Evolutionary conservation across 2,113 vertebrate species (phyloP), one percentile per base, ranked within the genome.

Genomic region (Nesogale talazaci): DNA sequence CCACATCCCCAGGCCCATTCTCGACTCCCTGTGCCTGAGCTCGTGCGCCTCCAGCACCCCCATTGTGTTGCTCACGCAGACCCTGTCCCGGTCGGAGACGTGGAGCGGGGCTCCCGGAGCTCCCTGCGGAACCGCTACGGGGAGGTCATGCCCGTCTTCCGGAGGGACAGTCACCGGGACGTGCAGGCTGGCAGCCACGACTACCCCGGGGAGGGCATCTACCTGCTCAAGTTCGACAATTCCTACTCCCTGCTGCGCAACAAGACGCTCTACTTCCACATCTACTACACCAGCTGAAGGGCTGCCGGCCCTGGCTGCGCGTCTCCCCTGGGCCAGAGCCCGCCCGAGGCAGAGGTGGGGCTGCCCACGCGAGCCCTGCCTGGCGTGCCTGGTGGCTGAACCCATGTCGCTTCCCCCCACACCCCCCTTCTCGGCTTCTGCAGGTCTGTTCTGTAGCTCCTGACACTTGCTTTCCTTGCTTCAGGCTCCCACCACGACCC

Each of bases 201-300:
- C 56, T 99, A 99, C 96, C 99, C 99, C 5, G 99, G 99, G 8
- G 99, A 99, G 94, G 99, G 99, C 96, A 98, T 99, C 70, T 99
- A 99, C 97, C 98, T 99, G 95, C 98, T 99, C 57, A 99, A 99
- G 96, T 99, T 99, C 14, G 99, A 99, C 97, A 99, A 99, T 98
- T 99, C 99, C 0, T 99, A 99, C 97, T 99, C 99, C 4, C 98
- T 99, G 42, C 99, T 99, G 95, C 98, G 99, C 97, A 99, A 99
- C 95, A 99, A 99, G 98, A 99, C 99, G 91, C 98, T 99, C 34
- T 99, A 99, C 98, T 99, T 99, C 97, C 99, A 99, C 20, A 96
- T 99, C 92, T 99, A 99, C 97, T 99, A 99, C 95, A 99, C 99
- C 1, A 98, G 97, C 96, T 98, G 97, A 98, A 96, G 93, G 97